Evolutionary conservation across 2,888 invertebrate genomes (phyloP).

Genomic region (Ectobius pallidus): DNA sequence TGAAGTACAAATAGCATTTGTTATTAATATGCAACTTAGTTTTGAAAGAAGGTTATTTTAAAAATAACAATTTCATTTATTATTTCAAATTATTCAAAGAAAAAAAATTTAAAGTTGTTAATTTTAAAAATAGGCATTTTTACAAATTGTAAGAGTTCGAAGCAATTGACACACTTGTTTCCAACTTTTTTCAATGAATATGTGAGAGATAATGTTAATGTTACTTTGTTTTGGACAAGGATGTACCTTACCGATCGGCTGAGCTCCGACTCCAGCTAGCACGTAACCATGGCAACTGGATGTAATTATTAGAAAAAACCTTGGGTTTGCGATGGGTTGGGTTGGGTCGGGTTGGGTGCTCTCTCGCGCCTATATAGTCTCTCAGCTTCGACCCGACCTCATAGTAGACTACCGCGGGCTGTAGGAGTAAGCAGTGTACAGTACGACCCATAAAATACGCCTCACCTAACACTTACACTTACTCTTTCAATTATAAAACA

Average conservation of each 20-base stretch:
- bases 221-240: constrained; percentile 1
- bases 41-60: too few species aligned
- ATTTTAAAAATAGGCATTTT: too few species aligned
- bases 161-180: too few species aligned
- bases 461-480: background rate
- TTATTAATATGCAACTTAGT: too few species aligned
- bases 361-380: background rate
- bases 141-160: too few species aligned
- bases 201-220: background rate
- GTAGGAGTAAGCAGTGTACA: background rate
- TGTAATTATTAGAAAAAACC: constrained; percentile 49
- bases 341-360: background rate
- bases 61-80: too few species aligned
- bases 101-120: too few species aligned
- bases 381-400: constrained; percentile 7
- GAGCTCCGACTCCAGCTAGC: constrained; percentile 38
- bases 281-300: constrained; percentile 47
- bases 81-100: too few species aligned
- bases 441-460: background rate
- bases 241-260: constrained; percentile 48
- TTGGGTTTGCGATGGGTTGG: constrained; percentile 34
- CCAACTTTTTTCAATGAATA: too few species aligned
- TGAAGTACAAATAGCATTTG: too few species aligned
- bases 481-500: background rate
- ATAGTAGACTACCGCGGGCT: constrained; percentile 11